phyloP scores from a whole-genome alignment of 2,113 vertebrate species.

The Progne subis region DNA sequence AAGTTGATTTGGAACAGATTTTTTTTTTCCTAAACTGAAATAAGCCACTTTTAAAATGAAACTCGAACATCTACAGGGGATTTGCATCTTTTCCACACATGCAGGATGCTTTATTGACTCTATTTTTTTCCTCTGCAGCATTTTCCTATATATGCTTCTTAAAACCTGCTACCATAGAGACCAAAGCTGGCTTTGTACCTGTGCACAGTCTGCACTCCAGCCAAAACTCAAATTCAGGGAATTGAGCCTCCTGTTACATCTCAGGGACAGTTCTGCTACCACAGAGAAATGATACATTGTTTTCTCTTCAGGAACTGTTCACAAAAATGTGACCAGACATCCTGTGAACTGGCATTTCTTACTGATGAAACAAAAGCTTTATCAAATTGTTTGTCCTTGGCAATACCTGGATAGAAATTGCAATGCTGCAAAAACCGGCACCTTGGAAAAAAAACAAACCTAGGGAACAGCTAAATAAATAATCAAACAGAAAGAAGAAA shows the following conservation, averaged over 20 bases:
- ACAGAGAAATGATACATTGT: background rate
- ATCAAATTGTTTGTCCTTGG: background rate
- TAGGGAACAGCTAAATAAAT: background rate
- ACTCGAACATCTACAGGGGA: slow-evolving; percentile 31
- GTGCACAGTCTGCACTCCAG: background rate
- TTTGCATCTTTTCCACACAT: background rate
- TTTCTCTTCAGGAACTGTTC: background rate
- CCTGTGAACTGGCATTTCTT: background rate
- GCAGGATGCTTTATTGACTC: background rate
- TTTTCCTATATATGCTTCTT: background rate
- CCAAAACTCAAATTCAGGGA: background rate
- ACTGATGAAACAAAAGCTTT: background rate
- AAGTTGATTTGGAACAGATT: slow-evolving; percentile 60
- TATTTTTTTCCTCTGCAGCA: background rate
- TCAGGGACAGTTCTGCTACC: background rate
- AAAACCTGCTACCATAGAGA: background rate
- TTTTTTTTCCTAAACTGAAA: slow-evolving; percentile 4
- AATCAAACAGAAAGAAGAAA: background rate
- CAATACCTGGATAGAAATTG: background rate
- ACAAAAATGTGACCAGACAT: background rate
- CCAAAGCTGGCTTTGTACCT: slow-evolving; percentile 4
- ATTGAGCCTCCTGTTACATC: background rate
- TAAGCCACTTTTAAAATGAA: slow-evolving; percentile 50
- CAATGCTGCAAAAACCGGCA: background rate
- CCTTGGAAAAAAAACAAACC: background rate